phyloP scores from a whole-genome alignment of 2,113 vertebrate genomes.

The Dromaius novaehollandiae region DNA sequence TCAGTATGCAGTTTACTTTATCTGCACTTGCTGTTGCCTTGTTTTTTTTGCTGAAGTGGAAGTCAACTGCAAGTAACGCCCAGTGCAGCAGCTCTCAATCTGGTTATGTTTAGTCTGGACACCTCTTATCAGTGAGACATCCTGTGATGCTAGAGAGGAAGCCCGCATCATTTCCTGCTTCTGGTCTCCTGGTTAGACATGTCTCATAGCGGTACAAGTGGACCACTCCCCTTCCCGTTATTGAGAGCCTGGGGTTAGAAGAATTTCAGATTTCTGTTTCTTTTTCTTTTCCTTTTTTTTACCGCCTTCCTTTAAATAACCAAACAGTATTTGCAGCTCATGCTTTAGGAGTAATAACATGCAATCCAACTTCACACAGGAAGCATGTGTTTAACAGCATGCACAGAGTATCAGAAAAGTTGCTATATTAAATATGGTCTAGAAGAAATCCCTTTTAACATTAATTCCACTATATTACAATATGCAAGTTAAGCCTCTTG shows the following conservation, averaged over 20 bases:
- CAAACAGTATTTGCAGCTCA: neutral
- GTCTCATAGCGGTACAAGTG: slow-evolving; percentile 31
- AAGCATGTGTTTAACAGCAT: accelerated
- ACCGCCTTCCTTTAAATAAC: neutral
- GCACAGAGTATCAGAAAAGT: neutral
- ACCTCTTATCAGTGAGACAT: slow-evolving; percentile 74
- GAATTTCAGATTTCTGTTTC: neutral
- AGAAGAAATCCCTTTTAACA: accelerated
- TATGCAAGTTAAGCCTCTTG: too few relatives aligned
- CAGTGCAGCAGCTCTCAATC: slow-evolving; percentile 37
- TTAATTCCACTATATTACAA: neutral
- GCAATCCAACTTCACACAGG: neutral
- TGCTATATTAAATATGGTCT: accelerated
- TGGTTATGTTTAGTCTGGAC: slow-evolving; percentile 84
- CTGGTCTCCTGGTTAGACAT: slow-evolving; percentile 50
- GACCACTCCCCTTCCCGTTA: slow-evolving; percentile 72
- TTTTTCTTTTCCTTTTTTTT: neutral
- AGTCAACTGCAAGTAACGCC: slow-evolving; percentile 51
- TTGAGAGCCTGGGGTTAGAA: neutral
- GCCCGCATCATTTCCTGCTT: slow-evolving; percentile 81
- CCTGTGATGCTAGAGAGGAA: slow-evolving; percentile 78
- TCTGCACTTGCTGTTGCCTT: neutral
- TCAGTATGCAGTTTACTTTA: accelerated
- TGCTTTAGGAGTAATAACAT: accelerated
- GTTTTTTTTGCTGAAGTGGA: neutral